Evolutionary conservation across 2,113 vertebrate genomes (phyloP).

Genomic region (Herpetotheres cachinnans): DNA sequence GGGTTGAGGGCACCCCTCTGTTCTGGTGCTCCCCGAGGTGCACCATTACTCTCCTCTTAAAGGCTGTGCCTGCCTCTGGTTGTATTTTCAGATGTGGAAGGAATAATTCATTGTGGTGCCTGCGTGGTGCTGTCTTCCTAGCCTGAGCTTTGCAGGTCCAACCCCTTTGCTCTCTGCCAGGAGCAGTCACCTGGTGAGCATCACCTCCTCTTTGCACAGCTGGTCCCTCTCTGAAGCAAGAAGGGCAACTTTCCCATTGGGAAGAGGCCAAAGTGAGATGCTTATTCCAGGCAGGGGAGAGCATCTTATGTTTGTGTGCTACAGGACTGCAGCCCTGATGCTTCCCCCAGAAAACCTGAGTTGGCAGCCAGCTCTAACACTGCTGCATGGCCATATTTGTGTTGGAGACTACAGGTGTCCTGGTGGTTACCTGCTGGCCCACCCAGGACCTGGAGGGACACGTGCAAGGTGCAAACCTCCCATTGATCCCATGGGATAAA

Average conservation of each 20-base stretch:
- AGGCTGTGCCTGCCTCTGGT: neutral
- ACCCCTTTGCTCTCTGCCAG: neutral
- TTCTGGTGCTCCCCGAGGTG: neutral
- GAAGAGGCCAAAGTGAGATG: neutral
- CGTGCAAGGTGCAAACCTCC: neutral
- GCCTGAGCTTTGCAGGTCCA: neutral
- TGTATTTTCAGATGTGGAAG: neutral
- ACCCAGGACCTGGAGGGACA: neutral
- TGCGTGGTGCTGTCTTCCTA: neutral
- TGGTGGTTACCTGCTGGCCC: neutral
- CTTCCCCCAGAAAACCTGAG: neutral
- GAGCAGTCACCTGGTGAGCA: neutral
- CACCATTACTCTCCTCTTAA: neutral
- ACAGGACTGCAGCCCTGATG: neutral
- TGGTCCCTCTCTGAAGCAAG: neutral
- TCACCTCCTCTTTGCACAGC: neutral
- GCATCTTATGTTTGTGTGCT: neutral
- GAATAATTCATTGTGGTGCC: neutral
- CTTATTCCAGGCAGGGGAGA: neutral
- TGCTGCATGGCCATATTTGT: fast-evolving
- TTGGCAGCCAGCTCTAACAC: neutral
- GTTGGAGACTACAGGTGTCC: neutral
- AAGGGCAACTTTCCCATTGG: neutral
- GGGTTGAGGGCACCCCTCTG: neutral
- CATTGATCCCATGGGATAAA: neutral